A percentile compares a stretch with the other conserved stretches of the same genome.
Conservation (phyloP, 2,113 vertebrate species). For the Amphilophus citrinellus region DNA sequence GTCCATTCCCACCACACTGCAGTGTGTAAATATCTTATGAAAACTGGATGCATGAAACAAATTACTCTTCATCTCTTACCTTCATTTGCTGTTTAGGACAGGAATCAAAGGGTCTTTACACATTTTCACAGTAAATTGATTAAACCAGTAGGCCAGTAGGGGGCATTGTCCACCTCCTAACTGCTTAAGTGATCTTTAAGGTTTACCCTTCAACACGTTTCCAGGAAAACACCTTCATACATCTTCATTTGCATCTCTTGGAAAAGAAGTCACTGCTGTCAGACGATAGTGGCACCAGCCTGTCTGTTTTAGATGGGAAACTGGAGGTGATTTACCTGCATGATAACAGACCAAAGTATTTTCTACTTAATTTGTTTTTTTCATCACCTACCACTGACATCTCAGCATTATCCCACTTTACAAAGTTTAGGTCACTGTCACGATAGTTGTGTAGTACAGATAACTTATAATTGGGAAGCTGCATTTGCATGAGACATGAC, state of each 20-base stretch:
- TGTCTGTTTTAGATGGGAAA: neutral
- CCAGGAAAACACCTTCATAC: neutral
- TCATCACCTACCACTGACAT: neutral
- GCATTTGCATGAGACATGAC: fast-evolving
- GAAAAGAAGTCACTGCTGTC: neutral
- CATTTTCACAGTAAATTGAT: neutral
- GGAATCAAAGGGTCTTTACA: neutral
- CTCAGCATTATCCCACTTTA: neutral
- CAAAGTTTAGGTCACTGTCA: neutral
- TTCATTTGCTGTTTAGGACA: fast-evolving
- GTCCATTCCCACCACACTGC: neutral
- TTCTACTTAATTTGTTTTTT: neutral
- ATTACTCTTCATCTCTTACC: neutral
- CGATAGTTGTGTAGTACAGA: neutral
- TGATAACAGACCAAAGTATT: fast-evolving
- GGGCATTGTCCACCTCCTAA: neutral
- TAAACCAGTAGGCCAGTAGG: conserved; percentile 14
- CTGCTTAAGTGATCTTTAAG: neutral
- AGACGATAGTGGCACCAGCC: neutral
- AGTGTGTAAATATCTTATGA: neutral
- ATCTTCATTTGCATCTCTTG: conserved; percentile 8
- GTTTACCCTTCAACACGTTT: neutral
- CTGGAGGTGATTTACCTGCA: neutral
- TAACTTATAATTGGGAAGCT: neutral
- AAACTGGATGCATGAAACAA: neutral